These are phyloP conservation scores for Philereme vetulata DNA, from an alignment of 2,888 invertebrate species.

Conservation along the genomic window DNA sequence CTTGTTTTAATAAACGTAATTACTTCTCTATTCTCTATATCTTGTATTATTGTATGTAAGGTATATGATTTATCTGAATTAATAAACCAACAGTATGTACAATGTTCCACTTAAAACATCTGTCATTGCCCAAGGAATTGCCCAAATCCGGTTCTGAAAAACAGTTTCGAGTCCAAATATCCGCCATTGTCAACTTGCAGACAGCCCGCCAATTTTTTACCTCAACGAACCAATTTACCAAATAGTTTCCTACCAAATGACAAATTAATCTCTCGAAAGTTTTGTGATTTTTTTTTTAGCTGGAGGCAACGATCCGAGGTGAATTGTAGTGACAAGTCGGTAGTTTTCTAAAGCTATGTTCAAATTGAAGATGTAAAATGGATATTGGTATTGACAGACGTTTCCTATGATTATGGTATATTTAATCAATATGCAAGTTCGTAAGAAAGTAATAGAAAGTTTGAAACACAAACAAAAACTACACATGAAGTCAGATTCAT, in stretches of 20 bases:
- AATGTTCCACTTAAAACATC: neutral
- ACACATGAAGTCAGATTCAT: too few species aligned
- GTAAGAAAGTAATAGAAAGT: constrained; percentile 10
- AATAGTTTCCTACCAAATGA: constrained; percentile 76
- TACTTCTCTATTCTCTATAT: too few species aligned
- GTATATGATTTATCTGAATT: too few species aligned
- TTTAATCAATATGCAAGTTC: constrained; percentile 6
- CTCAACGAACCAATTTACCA: constrained; percentile 47
- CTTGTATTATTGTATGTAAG: too few species aligned
- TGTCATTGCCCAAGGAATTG: constrained; percentile 17
- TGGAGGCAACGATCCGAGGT: constrained; percentile 66
- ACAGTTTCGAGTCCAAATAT: constrained; percentile 24
- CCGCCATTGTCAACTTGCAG: constrained; percentile 35
- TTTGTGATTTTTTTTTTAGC: constrained; percentile 63
- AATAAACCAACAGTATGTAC: too few species aligned
- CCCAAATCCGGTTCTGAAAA: constrained; percentile 20
- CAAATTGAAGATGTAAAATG: constrained; percentile 34
- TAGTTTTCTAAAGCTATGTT: constrained; percentile 63
- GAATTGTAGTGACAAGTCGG: constrained; percentile 76
- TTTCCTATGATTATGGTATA: constrained; percentile 27
- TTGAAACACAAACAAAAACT: neutral
- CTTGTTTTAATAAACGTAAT: too few species aligned
- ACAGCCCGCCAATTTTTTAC: constrained; percentile 46
- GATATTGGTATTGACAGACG: constrained; percentile 30
- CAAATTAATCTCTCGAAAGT: constrained; percentile 81